Evolutionary conservation across 2,888 invertebrate genomes (phyloP).

Genomic region (Nephrotoma appendiculata): DNA sequence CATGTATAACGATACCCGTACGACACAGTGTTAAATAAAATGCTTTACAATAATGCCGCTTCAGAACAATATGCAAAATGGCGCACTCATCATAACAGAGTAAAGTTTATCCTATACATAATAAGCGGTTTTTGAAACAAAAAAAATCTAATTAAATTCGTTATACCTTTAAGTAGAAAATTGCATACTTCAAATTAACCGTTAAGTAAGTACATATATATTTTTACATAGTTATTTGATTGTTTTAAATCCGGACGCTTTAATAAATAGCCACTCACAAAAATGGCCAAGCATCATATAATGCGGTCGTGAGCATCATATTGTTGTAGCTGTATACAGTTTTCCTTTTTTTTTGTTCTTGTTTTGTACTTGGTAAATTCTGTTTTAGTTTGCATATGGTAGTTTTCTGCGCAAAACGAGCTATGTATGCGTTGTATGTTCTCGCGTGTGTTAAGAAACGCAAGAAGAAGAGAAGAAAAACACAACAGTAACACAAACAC

Average conservation of each 20-base stretch:
- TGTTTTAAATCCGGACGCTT: not conserved
- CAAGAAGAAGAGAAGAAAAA: not conserved
- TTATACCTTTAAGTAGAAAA: not conserved
- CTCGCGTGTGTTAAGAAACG: not conserved
- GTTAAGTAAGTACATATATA: not conserved
- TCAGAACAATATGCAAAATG: not conserved
- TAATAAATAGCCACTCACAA: not conserved
- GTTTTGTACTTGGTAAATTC: not conserved
- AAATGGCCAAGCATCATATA: not conserved
- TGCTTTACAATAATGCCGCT: not conserved
- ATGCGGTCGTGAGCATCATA: not conserved
- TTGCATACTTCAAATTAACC: not conserved
- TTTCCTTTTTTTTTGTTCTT: not conserved
- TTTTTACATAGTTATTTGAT: not conserved
- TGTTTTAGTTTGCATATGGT: not conserved
- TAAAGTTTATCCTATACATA: not conserved
- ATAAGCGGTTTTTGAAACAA: not conserved
- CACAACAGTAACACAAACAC: not conserved
- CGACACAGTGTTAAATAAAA: not conserved
- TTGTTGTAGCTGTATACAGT: not conserved
- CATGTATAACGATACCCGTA: no score
- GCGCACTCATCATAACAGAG: not conserved
- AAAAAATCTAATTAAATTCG: not conserved
- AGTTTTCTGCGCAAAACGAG: slow-evolving; percentile 1
- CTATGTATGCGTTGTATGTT: not conserved